phyloP scores from a whole-genome alignment of 2,113 vertebrate genomes.

The Hypomesus transpacificus region DNA sequence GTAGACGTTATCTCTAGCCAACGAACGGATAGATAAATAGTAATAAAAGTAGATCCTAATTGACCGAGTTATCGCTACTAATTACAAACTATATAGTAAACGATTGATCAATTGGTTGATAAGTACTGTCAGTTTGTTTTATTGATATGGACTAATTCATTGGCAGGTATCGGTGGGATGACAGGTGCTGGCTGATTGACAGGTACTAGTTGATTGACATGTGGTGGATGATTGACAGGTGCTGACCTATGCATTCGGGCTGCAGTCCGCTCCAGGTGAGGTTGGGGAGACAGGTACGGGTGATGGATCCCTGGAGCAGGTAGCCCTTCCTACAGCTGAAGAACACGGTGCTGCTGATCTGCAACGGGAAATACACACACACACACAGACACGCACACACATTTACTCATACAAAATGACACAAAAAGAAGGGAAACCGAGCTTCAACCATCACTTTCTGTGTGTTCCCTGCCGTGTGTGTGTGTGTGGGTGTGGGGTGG shows the following conservation, averaged over 20 bases:
- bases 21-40: too few species aligned
- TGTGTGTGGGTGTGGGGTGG: not conserved
- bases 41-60: too few species aligned
- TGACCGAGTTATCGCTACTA: too few species aligned
- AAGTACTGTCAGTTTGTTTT: too few species aligned
- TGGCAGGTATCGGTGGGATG: not conserved
- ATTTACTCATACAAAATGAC: not conserved
- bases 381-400: not conserved
- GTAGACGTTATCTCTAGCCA: too few species aligned
- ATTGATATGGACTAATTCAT: too few species aligned
- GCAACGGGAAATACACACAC: slow-evolving; percentile 13
- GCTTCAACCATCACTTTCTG: not conserved
- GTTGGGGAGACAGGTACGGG: slow-evolving; percentile 92
- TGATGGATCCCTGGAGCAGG: slow-evolving; percentile 93
- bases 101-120: too few species aligned
- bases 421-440: not conserved
- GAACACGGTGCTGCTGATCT: slow-evolving; percentile 85
- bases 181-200: too few species aligned
- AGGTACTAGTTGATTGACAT: too few species aligned
- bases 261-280: slow-evolving; percentile 95
- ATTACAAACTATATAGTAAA: too few species aligned
- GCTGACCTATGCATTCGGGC: slow-evolving; percentile 86
- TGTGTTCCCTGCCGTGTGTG: not conserved
- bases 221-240: too few species aligned
- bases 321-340: slow-evolving; percentile 96